Conservation (phyloP, 2,797 vertebrate species). For the Discoglossus pictus region DNA sequence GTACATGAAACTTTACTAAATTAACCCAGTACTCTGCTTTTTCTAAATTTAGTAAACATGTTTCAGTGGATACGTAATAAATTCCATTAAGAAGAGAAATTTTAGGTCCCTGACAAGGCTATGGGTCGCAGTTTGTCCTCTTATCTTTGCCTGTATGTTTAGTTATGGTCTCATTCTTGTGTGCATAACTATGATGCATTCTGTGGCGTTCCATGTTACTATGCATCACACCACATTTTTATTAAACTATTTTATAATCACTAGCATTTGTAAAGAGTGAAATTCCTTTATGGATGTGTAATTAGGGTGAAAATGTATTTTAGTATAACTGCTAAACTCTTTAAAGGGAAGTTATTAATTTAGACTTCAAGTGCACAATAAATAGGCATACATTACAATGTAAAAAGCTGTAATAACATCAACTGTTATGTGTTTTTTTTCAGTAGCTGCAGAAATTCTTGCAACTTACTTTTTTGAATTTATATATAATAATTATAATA, state of each 20-base stretch:
- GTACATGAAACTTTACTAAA: constrained; percentile 43
- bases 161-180: constrained; percentile 30
- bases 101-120: constrained; percentile 45
- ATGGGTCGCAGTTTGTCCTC: constrained; percentile 49
- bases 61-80: constrained; percentile 44
- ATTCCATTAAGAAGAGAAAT: constrained; percentile 46
- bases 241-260: background rate
- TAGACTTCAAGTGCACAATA: too few species aligned
- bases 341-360: too few species aligned
- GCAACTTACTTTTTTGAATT: too few species aligned
- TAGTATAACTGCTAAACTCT: background rate
- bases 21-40: constrained; percentile 39
- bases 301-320: background rate
- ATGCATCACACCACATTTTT: constrained; percentile 10
- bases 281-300: too few species aligned
- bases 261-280: background rate
- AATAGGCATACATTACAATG: too few species aligned
- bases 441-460: too few species aligned
- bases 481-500: too few species aligned
- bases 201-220: constrained; percentile 11
- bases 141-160: constrained; percentile 39
- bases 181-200: constrained; percentile 10
- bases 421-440: too few species aligned
- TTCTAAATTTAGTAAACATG: constrained; percentile 47
- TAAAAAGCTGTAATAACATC: too few species aligned